Evolutionary conservation across 2,113 vertebrate species (phyloP).

Genomic region (Chitala chitala): DNA sequence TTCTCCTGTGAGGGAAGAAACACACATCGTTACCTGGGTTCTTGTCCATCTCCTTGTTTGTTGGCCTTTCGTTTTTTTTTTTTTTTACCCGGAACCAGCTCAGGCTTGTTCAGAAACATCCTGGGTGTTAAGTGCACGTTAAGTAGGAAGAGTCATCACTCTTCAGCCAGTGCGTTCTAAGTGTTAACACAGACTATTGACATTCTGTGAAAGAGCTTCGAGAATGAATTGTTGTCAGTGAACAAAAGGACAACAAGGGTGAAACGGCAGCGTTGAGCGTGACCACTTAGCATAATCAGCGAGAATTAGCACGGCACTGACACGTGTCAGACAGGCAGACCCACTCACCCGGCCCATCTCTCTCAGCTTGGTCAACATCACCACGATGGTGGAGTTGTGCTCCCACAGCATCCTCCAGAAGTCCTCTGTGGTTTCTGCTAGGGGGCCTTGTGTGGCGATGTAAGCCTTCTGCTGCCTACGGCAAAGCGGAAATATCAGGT

Average conservation of each 20-base stretch:
- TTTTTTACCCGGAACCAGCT: too few relatives aligned
- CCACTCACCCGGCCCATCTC: constrained; percentile 88
- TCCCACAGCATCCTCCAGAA: constrained; percentile 99
- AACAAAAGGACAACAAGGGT: background rate
- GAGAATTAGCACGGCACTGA: background rate
- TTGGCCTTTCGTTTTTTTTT: too few relatives aligned
- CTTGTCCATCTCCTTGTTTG: too few relatives aligned
- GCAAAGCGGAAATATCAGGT: background rate
- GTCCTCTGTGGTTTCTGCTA: constrained; percentile 92
- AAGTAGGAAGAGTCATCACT: background rate
- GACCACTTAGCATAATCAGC: too few relatives aligned
- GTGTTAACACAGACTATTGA: background rate
- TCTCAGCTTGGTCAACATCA: constrained; percentile 92
- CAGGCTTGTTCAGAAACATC: too few relatives aligned
- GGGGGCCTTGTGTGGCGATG: constrained; percentile 88
- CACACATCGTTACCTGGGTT: too few relatives aligned
- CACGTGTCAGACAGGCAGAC: too few relatives aligned
- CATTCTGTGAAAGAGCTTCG: too few relatives aligned
- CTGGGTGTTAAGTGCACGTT: too few relatives aligned
- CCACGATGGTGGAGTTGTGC: constrained; percentile 94
- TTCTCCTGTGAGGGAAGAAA: constrained; percentile 71
- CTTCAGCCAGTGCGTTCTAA: too few relatives aligned
- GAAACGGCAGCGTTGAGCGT: background rate
- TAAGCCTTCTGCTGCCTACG: constrained; percentile 92
- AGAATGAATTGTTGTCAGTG: too few relatives aligned